Base-by-base conservation (phyloP, 2,113 vertebrate species). In the Aythya baeri region DNA sequence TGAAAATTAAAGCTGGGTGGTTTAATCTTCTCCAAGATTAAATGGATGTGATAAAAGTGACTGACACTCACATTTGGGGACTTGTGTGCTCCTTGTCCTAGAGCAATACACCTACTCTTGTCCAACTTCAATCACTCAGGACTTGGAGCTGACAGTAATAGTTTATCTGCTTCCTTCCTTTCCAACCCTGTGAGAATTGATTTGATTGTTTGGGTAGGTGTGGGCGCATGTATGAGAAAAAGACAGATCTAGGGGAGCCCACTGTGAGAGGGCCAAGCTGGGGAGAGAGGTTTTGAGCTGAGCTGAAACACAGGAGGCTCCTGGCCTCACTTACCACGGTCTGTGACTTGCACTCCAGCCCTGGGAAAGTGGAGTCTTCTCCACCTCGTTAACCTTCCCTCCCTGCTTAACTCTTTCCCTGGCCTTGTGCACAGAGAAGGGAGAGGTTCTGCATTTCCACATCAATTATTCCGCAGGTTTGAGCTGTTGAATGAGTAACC, bases 341-440 rank as follows among this genome's bases (percentile, higher is more conserved):
- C 62, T 44, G 36, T 44, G 31, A 61, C 25, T 50, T 31, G 32
- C 1, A 1, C 23, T 70, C 11, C 43, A 25, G 29, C 38, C 38
- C 66, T 31, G n/a, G 44, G 15, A 49, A 77, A 43, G 55, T 3
- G 23, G 41, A 71, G 61, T 58, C 49, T 44, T 38, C 21, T 54
- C 0, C 0, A 26, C 4, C 15, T 55, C 2, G 0, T 72, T 75
- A 50, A 34, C 41, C n/a, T 72, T 46, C n/a, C 17, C 41, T 44
- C 14, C 36, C 46, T 34, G 17, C 13, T 81, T 61, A 81, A 14
- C 13, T 27, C 11, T 43, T 49, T 21, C 20, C 17, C 26, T 29
- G 29, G 34, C 22, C 18, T 46, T 6, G 22, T 76, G 23, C 63
- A 27, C 9, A 23, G 36, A 44, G 29, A 49, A 61, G 70, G 23